A percentile compares a stretch with the other conserved stretches of the same genome.
phyloP scores from a whole-genome alignment of 2,888 invertebrate species.

The Lasioglossum vierecki region DNA sequence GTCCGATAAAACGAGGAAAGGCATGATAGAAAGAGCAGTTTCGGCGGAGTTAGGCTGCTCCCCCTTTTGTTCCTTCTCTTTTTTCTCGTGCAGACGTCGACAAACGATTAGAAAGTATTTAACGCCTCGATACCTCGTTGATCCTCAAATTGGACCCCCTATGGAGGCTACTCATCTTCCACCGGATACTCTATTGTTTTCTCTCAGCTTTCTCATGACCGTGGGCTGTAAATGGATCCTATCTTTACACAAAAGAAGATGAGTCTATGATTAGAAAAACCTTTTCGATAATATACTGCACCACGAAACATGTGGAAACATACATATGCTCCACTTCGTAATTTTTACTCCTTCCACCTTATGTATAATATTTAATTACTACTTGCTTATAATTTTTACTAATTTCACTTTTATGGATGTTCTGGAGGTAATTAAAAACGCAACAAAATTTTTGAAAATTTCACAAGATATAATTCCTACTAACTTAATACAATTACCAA shows the following conservation, averaged over 20 bases:
- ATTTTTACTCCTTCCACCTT: background rate
- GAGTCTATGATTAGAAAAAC: conserved; percentile 11
- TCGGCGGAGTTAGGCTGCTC: conserved; percentile 63
- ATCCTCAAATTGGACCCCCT: conserved; percentile 61
- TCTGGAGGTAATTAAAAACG: too few relatives aligned
- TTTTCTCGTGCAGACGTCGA: conserved; percentile 19
- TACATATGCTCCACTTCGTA: background rate
- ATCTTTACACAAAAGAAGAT: conserved; percentile 31
- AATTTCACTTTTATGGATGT: background rate
- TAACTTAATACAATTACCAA: too few relatives aligned
- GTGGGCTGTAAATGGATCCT: conserved; percentile 18
- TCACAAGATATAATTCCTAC: too few relatives aligned
- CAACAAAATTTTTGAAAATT: too few relatives aligned
- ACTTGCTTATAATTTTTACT: background rate
- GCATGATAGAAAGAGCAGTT: conserved; percentile 55
- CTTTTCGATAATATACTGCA: background rate
- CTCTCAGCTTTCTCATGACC: conserved; percentile 43
- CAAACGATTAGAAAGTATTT: conserved; percentile 72
- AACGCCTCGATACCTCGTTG: conserved; percentile 53
- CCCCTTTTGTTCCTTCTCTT: conserved; percentile 4
- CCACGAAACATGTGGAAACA: background rate
- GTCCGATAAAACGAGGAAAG: conserved; percentile 43
- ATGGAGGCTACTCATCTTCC: conserved; percentile 49
- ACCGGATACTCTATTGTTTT: conserved; percentile 67
- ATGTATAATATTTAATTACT: background rate